These are phyloP conservation scores for Ramphastos sulfuratus DNA, from an alignment of 2,113 vertebrate genomes.

Conservation along the genomic window DNA sequence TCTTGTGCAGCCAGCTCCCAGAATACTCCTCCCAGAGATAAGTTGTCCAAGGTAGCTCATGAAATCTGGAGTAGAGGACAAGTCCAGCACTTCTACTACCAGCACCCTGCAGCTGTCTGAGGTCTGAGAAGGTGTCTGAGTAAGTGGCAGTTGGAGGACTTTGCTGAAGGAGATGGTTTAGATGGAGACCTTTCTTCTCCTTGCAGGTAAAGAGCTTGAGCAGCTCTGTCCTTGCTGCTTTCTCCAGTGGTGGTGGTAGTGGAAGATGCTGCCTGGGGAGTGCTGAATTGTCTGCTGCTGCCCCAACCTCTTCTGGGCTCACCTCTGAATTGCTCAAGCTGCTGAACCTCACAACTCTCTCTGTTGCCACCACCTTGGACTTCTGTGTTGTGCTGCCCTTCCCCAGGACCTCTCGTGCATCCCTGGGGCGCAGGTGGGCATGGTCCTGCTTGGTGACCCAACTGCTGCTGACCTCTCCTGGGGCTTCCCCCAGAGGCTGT, in stretches of 20 bases:
- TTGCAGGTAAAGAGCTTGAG: not conserved
- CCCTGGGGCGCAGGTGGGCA: not conserved
- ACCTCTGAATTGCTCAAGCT: not conserved
- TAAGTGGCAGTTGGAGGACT: not conserved
- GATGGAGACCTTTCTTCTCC: not conserved
- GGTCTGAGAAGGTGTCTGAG: rapidly evolving
- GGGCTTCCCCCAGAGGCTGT: not conserved
- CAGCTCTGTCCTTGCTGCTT: not conserved
- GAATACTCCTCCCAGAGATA: not conserved
- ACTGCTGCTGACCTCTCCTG: not conserved
- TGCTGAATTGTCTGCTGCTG: rapidly evolving
- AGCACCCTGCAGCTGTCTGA: not conserved
- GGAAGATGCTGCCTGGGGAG: not conserved
- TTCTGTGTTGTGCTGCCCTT: not conserved
- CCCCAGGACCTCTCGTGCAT: not conserved
- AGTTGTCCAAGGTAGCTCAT: not conserved
- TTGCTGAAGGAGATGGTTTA: not conserved
- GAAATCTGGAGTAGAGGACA: not conserved
- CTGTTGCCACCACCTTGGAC: not conserved
- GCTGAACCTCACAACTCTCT: not conserved
- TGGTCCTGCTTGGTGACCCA: not conserved
- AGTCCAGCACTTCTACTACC: not conserved
- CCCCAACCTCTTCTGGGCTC: not conserved
- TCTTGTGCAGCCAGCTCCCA: not conserved
- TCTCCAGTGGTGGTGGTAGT: not conserved